Evolutionary conservation across 2,113 vertebrate genomes (phyloP), one percentile per base, ranked within the genome.

Genomic region (Carassius gibelio): DNA sequence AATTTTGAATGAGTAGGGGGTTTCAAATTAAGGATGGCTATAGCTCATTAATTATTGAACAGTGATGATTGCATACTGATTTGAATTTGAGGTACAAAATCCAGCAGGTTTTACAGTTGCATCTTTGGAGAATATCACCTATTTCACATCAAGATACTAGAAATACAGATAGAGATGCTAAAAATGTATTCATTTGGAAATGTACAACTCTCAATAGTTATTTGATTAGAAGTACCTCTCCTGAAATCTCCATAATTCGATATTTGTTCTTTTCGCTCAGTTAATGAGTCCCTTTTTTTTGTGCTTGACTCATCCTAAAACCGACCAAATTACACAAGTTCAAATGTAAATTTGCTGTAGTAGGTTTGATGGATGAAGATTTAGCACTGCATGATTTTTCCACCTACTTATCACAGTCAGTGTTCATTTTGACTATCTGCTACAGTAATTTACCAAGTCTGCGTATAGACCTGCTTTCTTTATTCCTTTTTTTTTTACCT

Each of bases 401-500:
- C n/a, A 75, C n/a, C 71, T 75, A 75, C 71, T 74, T 48, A 42
- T 42, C 42, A 48, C 42, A 38, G 11, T 74, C 71, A 74, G 5
- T 48, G 71, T 48, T 48, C 38, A 74, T 72, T 72, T 17, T 42
- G 68, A 42, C 4, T 72, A 11, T 74, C 21, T 21, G 21, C 71
- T n/a, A 21, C 21, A 2, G 38, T 52, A 30, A 52, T 75, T 75
- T 17, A 52, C 23, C 5, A 4, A 48, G 42, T 75, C 48, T 26
- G 14, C 8, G 8, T 8, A 55, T 26, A 34, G 23, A 76, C 52
- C 48, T 50, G 72, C 5, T 6, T 75, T 50, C 48, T 45, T 71
- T 19, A 10, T 38, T 19, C 45, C 45, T 1, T 26, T 48, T 1
- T 26, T 48, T 42, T 72, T 17, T 30, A 48, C 74, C 48, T 52